A percentile compares a stretch with the other conserved stretches of the same genome.
These are phyloP conservation scores for Rhinophrynus dorsalis DNA, from an alignment of 2,797 vertebrate genomes.

Conservation along the genomic window DNA sequence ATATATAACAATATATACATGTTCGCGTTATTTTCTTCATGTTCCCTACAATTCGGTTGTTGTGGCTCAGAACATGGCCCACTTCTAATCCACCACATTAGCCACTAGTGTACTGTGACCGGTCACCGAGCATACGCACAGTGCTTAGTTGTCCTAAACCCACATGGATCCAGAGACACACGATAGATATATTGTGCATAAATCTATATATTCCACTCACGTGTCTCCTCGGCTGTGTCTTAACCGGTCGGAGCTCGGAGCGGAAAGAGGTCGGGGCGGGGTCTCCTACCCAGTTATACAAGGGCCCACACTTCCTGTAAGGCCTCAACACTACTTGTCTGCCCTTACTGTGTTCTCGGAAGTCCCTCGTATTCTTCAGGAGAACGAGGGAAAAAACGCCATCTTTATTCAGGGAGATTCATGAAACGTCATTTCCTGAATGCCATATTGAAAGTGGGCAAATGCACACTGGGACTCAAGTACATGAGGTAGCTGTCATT, in stretches of 20 bases:
- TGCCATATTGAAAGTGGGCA: neutral
- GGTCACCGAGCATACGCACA: too few species aligned
- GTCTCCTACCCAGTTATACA: constrained; percentile 23
- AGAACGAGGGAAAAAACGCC: neutral
- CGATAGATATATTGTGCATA: too few species aligned
- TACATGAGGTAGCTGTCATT: neutral
- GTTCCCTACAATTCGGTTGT: too few species aligned
- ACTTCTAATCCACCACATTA: too few species aligned
- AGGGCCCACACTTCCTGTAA: constrained; percentile 40
- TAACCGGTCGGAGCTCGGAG: constrained; percentile 10
- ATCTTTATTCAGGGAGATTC: neutral
- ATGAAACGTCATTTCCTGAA: constrained; percentile 1
- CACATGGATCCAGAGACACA: too few species aligned
- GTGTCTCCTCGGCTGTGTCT: neutral
- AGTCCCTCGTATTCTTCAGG: too few species aligned
- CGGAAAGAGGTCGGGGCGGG: constrained; percentile 8
- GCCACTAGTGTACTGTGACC: too few species aligned
- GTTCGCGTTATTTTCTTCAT: too few species aligned
- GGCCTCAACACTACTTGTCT: neutral
- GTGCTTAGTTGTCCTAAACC: too few species aligned
- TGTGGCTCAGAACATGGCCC: too few species aligned
- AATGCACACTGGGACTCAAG: too few species aligned
- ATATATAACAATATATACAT: too few species aligned
- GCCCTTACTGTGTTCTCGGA: neutral
- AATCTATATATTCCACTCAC: constrained; percentile 27